phyloP scores from a whole-genome alignment of 2,113 vertebrate genomes.

The Eonycteris spelaea region DNA sequence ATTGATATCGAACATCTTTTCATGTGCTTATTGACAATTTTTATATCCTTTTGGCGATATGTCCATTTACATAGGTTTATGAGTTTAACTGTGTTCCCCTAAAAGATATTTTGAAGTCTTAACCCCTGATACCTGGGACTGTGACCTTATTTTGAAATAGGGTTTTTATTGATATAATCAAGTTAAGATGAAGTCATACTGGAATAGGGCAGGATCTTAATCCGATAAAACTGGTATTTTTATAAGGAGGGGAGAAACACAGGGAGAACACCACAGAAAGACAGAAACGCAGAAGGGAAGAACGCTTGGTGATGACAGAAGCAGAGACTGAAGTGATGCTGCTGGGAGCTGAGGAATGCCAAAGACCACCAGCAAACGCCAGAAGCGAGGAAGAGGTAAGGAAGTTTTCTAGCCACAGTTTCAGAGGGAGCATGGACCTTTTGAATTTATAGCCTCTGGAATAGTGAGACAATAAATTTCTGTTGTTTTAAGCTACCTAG shows the following conservation, averaged over 20 bases:
- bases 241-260: not conserved
- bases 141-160: not conserved
- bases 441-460: not conserved
- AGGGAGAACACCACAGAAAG: not conserved
- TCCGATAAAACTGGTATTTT: not conserved
- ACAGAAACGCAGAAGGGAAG: not conserved
- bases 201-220: too few species aligned
- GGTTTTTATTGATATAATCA: not conserved
- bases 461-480: not conserved
- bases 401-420: fast-evolving
- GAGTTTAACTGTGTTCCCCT: not conserved
- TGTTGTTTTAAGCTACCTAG: not conserved
- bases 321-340: not conserved
- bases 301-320: not conserved
- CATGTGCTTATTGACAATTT: not conserved
- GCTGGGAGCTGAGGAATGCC: not conserved
- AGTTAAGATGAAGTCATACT: not conserved
- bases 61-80: not conserved
- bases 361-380: not conserved
- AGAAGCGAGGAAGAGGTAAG: not conserved
- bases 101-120: not conserved
- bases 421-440: too few species aligned
- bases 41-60: not conserved
- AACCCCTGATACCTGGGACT: not conserved
- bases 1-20: not conserved